Evolutionary conservation across 2,888 invertebrate species (phyloP), one percentile per base, ranked within the genome.

Genomic region (Nycteola revayana): DNA sequence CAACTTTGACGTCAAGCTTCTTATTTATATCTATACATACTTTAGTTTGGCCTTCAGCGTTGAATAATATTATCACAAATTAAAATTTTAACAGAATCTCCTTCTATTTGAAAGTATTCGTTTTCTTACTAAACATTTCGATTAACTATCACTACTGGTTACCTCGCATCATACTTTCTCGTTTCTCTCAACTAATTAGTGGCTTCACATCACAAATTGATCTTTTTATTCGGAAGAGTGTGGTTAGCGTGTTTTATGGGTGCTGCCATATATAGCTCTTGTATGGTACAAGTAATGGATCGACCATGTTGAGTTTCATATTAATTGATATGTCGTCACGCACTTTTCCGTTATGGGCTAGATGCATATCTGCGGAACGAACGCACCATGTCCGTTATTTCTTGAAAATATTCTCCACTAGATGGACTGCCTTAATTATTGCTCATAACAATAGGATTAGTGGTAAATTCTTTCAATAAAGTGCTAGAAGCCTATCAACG

Each of bases 271-370:
- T 42, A 18, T 42, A 35, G 36, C 31, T 17, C 32, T 41, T 35
- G 25, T 28, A 41, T 42, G 37, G 36, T 36, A 14, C n/a, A n/a
- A n/a, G 24, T 44, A 37, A 36, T 47, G 40, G 25, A 30, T 37
- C 42, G 38, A 31, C 28, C 20, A 29, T 32, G 37, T 42, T 32
- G 29, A 51, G 49, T 55, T 55, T 49, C 42, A 45, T 55, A 49
- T 49, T 55, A 51, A 54, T 54, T 54, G 51, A 55, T 51, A 14
- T 14, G 5, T 51, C 44, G 55, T 53, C 48, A 54, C 51, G 55
- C 48, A 54, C 42, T 54, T 48, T 49, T 49, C 42, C 25, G 45
- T 36, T 53, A 41, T 50, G 26, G 53, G 42, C 44, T 54, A 54
- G 39, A 35, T 27, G 35, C 25, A 32, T 24, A 38, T 43, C 40